Base-by-base conservation (phyloP, 2,113 vertebrate species). In the Oplegnathus fasciatus region DNA sequence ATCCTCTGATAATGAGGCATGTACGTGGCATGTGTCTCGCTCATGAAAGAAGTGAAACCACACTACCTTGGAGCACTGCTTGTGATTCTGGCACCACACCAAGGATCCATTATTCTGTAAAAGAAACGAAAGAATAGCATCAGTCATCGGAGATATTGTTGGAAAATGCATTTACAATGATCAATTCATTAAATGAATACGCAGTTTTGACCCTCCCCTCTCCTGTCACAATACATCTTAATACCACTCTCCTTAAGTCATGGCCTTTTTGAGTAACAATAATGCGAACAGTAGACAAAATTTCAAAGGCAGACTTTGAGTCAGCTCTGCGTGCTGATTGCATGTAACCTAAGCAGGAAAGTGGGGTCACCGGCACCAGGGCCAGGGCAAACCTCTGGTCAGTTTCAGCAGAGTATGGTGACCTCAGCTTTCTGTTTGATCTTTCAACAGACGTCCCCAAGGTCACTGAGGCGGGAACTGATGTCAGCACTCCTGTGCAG, bases 41-140 rank as follows among this genome's bases (percentile, higher is more conserved):
- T 89, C 66, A 71, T 83, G 88, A 84, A 79, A 84, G 77, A 90
- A 77, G 55, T 71, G 65, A 83, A 89, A 89, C 68, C 54, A 77
- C 83, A 79, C 88, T 97, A 99, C 98, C 98, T 99, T 99, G 78
- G 97, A 98, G 95, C 98, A 99, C 40, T 99, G 98, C 93, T 98
- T 99, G 94, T 99, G 97, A 95, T 97, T 98, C 96, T 98, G 97
- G 93, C 98, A 99, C 98, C 98, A 99, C 79, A 96, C 95, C 96
- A 99, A 95, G 57, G 98, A 98, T 32, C 98, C 97, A 77, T 99
- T 99, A 94, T 98, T 98, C 98, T 99, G 96, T 70, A 88, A 91
- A 85, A 81, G 91, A 92, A 34, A 66, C 66, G 34, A 48, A 74
- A 75, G 91, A 86, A 84, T 28, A 85, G 58, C 64, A 86, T 86